phyloP scores from a whole-genome alignment of 2,888 invertebrate species.

The Pyralis farinalis region DNA sequence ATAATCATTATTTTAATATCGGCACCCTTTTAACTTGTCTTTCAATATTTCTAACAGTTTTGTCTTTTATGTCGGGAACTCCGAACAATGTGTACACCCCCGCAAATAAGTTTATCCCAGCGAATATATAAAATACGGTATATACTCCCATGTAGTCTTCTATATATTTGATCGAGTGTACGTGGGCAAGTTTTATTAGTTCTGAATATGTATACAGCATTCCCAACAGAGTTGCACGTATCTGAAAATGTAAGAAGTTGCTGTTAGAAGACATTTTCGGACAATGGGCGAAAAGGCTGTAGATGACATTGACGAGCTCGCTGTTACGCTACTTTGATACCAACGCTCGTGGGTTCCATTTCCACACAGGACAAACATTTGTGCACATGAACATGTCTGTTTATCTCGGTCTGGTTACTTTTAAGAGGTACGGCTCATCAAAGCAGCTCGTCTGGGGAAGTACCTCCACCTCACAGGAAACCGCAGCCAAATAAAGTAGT shows the following conservation, averaged over 20 bases:
- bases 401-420: too few species aligned
- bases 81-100: constrained; percentile 52
- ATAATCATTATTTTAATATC: constrained; percentile 38
- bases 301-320: too few species aligned
- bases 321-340: too few species aligned
- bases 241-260: constrained; percentile 37
- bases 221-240: constrained; percentile 47
- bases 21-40: constrained; percentile 53
- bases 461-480: too few species aligned
- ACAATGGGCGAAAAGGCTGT: too few species aligned
- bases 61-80: constrained; percentile 45
- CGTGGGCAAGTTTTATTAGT: constrained; percentile 47
- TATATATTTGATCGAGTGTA: constrained; percentile 51
- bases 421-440: too few species aligned
- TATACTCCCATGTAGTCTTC: constrained; percentile 57
- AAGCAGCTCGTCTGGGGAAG: too few species aligned
- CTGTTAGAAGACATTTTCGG: neutral
- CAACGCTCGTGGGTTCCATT: too few species aligned
- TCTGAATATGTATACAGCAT: constrained; percentile 48
- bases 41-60: constrained; percentile 51
- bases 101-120: constrained; percentile 52
- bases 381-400: too few species aligned
- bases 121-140: constrained; percentile 55
- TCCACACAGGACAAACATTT: too few species aligned
- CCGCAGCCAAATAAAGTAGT: too few species aligned